phyloP scores from a whole-genome alignment of 2,797 vertebrate species.

The Mormyrops attenuatus region DNA sequence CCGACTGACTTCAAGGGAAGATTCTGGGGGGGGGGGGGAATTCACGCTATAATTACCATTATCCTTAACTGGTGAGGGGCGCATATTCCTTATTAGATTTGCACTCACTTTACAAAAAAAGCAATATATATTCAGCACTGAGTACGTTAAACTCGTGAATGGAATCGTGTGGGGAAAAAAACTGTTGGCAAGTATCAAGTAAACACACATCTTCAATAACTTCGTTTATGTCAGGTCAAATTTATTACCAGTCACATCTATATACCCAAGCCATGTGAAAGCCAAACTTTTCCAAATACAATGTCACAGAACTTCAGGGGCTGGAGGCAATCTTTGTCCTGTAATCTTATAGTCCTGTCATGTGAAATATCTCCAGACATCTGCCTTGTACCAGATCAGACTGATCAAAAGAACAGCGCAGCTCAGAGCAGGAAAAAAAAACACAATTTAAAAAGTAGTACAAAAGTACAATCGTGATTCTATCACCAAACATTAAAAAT shows the following conservation, averaged over 20 bases:
- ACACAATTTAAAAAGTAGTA: not conserved
- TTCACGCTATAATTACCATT: not conserved
- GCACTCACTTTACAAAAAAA: not conserved
- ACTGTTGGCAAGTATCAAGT: not conserved
- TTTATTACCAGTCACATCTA: not conserved
- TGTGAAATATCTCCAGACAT: conserved; percentile 7
- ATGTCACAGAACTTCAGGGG: not conserved
- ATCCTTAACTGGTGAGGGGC: not conserved
- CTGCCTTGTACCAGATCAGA: not conserved
- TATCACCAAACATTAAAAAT: conserved; percentile 3
- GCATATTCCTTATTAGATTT: not conserved
- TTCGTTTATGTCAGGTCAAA: not conserved
- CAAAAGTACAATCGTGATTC: not conserved
- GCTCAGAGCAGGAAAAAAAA: not conserved
- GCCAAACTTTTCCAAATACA: not conserved
- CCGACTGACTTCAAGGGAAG: not conserved
- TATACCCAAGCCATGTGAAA: not conserved
- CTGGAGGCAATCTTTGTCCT: not conserved
- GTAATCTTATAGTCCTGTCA: conserved; percentile 6
- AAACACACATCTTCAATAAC: not conserved
- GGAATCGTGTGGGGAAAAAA: not conserved
- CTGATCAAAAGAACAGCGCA: not conserved
- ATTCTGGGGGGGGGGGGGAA: not conserved
- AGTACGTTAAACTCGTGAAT: not conserved
- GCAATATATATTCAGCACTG: not conserved